Base-by-base conservation (phyloP, 1,140 invertebrate genomes). In the Drosophila willistoni region DNA sequence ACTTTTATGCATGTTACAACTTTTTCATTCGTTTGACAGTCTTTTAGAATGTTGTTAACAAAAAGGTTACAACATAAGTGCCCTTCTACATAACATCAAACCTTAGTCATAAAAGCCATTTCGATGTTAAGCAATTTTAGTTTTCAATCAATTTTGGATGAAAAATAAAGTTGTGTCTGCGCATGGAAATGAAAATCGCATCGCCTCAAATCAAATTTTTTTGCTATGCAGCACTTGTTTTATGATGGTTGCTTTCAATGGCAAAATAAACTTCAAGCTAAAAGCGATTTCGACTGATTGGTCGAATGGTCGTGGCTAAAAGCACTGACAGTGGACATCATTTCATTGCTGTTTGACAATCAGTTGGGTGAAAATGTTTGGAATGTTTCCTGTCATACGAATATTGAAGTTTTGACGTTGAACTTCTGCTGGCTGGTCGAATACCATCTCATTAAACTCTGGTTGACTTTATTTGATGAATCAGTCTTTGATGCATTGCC, bases 151-250 rank as follows among this genome's bases (percentile, higher is more conserved):
- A 12, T 22, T 22, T 22, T 22, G 1, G 17, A 22, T 22, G 12
- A 73, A 68, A 62, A 47, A 29, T 39, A 73, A 57, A 68, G 41
- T 22, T 39, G 39, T 7, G 2, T 17, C 17, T 60, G 3, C 22
- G n/a, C 66, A 42, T 51, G 17, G 72, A 76, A 66, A 76, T 69
- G 66, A 42, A 69, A 76, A 69, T 54, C 64, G 65, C 65, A 76
- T 76, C 75, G 59, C 36, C 56, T 39, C 36, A 61, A 73, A 73
- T 67, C 55, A 39, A 54, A 39, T 42, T 60, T 67, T 19, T 22
- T 51, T 51, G 42, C 42, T 44, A 10, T 13, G 12, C n/a, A 36
- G 29, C 25, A 60, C 17, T 17, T 14, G n/a, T 22, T 60, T 55
- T 44, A 54, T 51, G 34, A 63, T 36, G 41, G 34, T 33, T 55